A percentile compares a stretch with the other conserved stretches of the same genome.
Conservation (phyloP, 2,797 vertebrate species). For the Iguana delicatissima region DNA sequence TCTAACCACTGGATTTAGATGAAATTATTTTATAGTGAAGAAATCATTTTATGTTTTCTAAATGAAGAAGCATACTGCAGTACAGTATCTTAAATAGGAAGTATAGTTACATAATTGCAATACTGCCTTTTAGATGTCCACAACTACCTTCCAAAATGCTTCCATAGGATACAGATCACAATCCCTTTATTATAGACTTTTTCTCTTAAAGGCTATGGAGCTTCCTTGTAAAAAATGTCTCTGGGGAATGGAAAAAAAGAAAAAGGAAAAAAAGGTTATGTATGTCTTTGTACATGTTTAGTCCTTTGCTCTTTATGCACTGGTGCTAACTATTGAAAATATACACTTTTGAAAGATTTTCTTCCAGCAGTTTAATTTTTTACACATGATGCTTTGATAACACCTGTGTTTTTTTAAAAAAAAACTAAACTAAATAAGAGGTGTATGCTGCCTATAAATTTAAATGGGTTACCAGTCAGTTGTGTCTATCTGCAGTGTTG, state of each 20-base stretch:
- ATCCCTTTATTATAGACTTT: background rate
- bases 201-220: background rate
- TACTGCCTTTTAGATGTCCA: background rate
- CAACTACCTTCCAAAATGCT: background rate
- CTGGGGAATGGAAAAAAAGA: background rate
- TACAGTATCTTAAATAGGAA: too few species aligned
- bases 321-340: background rate
- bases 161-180: background rate
- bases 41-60: too few species aligned
- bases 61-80: too few species aligned
- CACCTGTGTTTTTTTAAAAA: background rate
- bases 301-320: background rate
- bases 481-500: background rate
- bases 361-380: background rate
- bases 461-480: constrained; percentile 28
- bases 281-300: background rate
- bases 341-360: background rate
- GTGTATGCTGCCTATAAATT: constrained; percentile 21
- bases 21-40: too few species aligned
- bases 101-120: too few species aligned
- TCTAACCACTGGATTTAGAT: too few species aligned
- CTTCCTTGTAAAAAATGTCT: background rate
- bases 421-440: constrained; percentile 2
- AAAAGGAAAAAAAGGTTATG: background rate
- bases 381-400: constrained; percentile 16